phyloP scores from a whole-genome alignment of 1,140 invertebrate species.

The Stratiolaelaps scimitus region DNA sequence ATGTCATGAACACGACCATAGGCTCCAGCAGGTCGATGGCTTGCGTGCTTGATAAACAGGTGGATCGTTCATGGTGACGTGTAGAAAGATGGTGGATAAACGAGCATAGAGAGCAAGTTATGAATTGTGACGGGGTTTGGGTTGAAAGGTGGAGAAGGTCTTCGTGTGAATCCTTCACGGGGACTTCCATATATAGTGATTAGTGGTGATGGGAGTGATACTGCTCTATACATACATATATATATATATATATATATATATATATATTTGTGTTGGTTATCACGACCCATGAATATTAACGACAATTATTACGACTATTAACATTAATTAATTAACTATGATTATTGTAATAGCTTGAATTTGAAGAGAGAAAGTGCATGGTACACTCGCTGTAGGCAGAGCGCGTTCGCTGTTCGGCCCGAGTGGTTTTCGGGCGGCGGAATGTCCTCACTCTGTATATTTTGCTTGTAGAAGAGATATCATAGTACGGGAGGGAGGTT shows the following conservation, averaged over 20 bases:
- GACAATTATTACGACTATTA: background rate
- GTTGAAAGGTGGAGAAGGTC: background rate
- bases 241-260: slow-evolving; percentile 11
- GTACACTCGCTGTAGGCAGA: too few relatives aligned
- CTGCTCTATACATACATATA: background rate
- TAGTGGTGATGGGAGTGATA: background rate
- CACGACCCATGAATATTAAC: background rate
- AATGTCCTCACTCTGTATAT: too few relatives aligned
- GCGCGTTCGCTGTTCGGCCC: too few relatives aligned
- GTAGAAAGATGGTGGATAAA: background rate
- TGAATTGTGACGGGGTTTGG: background rate
- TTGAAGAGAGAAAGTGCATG: background rate
- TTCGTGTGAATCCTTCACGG: background rate
- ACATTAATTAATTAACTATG: background rate
- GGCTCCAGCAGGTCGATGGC: background rate
- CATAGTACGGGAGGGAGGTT: too few relatives aligned
- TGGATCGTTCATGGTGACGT: background rate
- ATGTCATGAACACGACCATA: too few relatives aligned
- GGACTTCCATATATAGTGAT: background rate
- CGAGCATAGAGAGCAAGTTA: too few relatives aligned
- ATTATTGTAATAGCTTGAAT: slow-evolving; percentile 1
- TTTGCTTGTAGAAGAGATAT: too few relatives aligned
- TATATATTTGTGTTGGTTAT: background rate
- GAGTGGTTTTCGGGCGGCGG: too few relatives aligned
- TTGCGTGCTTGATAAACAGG: background rate